phyloP scores from a whole-genome alignment of 2,113 vertebrate species.

The Gymnogyps californianus region DNA sequence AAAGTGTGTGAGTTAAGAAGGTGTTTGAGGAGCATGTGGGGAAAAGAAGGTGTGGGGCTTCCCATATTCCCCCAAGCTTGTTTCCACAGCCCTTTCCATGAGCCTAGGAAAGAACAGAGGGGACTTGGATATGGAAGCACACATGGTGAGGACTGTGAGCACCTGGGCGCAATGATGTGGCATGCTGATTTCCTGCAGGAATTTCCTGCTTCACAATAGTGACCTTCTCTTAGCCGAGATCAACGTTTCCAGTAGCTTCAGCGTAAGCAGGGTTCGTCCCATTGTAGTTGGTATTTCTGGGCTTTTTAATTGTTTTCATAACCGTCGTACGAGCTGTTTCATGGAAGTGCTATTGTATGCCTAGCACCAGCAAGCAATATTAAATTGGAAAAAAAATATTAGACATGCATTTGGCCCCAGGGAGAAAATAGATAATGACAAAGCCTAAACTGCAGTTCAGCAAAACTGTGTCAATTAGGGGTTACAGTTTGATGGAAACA shows the following conservation, averaged over 20 bases:
- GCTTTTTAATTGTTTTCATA: background rate
- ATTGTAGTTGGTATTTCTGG: background rate
- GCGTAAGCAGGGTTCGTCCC: rapidly evolving
- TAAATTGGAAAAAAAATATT: background rate
- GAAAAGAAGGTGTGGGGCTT: background rate
- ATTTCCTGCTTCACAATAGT: background rate
- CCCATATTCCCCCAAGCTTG: background rate
- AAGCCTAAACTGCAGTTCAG: background rate
- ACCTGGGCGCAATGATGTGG: rapidly evolving
- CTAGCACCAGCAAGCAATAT: background rate
- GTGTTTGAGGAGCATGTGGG: rapidly evolving
- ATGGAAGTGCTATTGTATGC: background rate
- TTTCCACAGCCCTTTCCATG: background rate
- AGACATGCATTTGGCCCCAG: background rate
- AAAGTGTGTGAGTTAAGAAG: background rate
- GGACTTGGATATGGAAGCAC: background rate
- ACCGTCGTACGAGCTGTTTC: rapidly evolving
- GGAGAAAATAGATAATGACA: background rate
- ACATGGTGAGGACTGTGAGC: background rate
- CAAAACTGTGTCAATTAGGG: background rate
- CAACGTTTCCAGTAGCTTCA: background rate
- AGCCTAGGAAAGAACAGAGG: background rate
- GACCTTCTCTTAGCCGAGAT: background rate
- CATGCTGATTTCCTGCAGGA: background rate
- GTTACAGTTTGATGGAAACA: background rate